A percentile compares a stretch with the other conserved stretches of the same genome.
Evolutionary conservation across 2,113 vertebrate species (phyloP).

Genomic region (Nerophis ophidion): DNA sequence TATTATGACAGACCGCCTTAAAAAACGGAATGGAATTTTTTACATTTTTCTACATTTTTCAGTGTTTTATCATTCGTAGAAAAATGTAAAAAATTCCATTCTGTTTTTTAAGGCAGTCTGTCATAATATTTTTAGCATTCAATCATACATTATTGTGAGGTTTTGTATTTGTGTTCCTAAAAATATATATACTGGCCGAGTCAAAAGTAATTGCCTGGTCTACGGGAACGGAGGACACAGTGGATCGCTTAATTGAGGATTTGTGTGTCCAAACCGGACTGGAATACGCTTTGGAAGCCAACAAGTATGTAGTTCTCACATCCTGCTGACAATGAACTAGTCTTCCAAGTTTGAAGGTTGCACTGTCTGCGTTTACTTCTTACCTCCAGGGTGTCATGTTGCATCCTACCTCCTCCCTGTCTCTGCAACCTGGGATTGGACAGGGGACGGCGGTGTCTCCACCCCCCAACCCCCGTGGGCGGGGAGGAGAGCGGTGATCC

Average conservation of each 20-base stretch:
- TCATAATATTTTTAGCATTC: too few species aligned
- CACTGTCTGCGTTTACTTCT: not conserved
- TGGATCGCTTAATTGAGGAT: slow-evolving; percentile 3
- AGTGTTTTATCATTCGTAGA: too few species aligned
- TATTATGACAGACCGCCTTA: too few species aligned
- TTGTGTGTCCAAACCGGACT: slow-evolving; percentile 20
- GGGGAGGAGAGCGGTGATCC: slow-evolving; percentile 13
- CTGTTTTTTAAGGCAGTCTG: too few species aligned
- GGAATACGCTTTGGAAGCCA: not conserved
- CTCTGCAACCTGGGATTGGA: slow-evolving; percentile 30
- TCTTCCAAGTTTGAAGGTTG: not conserved
- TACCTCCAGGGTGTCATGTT: slow-evolving; percentile 38
- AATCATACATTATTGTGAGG: too few species aligned
- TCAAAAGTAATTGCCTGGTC: too few species aligned
- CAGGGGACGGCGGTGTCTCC: slow-evolving; percentile 39
- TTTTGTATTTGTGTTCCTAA: too few species aligned
- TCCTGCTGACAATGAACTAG: slow-evolving; percentile 2
- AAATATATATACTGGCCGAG: too few species aligned
- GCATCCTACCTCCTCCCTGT: slow-evolving; percentile 20
- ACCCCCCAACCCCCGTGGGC: slow-evolving; percentile 23
- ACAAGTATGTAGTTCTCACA: too few species aligned
- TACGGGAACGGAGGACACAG: slow-evolving; percentile 42
- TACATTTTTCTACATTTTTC: too few species aligned
- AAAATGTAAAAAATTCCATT: too few species aligned
- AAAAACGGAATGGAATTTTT: too few species aligned